Conservation (phyloP, 1,140 invertebrate species). For the Aphelinus atriplicis region DNA sequence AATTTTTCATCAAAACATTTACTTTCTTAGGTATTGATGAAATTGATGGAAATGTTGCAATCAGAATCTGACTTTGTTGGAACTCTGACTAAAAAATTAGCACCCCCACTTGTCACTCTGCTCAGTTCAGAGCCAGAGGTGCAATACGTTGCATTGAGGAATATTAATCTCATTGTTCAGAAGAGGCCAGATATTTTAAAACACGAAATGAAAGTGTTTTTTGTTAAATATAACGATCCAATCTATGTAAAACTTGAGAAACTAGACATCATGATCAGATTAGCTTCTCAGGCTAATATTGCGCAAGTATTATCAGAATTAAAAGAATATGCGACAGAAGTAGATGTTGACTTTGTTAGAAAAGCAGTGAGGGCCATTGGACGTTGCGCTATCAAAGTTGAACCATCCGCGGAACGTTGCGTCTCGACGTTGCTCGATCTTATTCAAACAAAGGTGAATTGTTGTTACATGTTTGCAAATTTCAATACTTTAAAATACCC, state of each 20-base stretch:
- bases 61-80: constrained; percentile 93
- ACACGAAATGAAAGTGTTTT: constrained; percentile 99
- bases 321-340: constrained; percentile 99
- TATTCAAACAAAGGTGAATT: constrained; percentile 94
- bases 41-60: constrained; percentile 97
- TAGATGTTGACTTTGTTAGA: constrained; percentile 99
- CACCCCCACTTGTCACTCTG: constrained; percentile 98
- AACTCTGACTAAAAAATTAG: constrained; percentile 95
- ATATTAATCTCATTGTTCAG: constrained; percentile 99
- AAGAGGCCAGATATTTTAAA: constrained; percentile 99
- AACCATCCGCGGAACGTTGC: constrained; percentile 97
- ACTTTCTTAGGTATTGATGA: constrained; percentile 81
- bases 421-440: constrained; percentile 98
- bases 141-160: constrained; percentile 97
- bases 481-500: constrained; percentile 1
- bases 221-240: constrained; percentile 99
- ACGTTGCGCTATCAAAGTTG: constrained; percentile 99
- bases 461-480: background rate
- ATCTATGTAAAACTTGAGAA: constrained; percentile 99
- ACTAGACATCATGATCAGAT: constrained; percentile 98
- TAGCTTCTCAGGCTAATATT: constrained; percentile 98
- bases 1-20: constrained; percentile 15
- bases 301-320: constrained; percentile 98
- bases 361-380: constrained; percentile 99
- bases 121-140: constrained; percentile 98